A percentile compares a stretch with the other conserved stretches of the same genome.
Conservation (phyloP, 2,888 invertebrate species). For the Patella pellucida region DNA sequence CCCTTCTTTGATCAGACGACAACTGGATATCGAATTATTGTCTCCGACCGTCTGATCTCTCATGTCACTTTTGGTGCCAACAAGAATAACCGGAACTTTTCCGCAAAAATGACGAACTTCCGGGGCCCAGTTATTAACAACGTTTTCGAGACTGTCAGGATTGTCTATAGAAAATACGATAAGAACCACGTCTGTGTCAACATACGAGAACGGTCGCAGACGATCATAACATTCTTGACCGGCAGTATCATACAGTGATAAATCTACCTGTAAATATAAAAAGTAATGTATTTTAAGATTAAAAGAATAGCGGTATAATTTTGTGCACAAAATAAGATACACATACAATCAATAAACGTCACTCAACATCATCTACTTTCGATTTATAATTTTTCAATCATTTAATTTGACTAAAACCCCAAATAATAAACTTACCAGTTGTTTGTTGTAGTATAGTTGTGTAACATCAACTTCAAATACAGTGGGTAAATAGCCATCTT, state of each 20-base stretch:
- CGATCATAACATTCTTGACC: constrained; percentile 40
- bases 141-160: constrained; percentile 34
- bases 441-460: background rate
- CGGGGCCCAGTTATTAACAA: constrained; percentile 33
- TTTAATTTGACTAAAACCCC: too few species aligned
- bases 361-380: too few species aligned
- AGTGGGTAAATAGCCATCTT: constrained; percentile 21
- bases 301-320: too few species aligned
- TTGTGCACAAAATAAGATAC: too few species aligned
- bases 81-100: constrained; percentile 31
- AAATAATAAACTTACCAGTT: constrained; percentile 10
- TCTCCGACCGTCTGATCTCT: constrained; percentile 12
- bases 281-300: too few species aligned
- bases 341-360: too few species aligned
- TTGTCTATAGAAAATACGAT: constrained; percentile 35
- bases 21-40: background rate
- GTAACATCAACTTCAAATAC: constrained; percentile 23
- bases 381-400: too few species aligned
- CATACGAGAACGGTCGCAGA: constrained; percentile 35
- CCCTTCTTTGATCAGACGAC: background rate
- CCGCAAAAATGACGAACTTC: constrained; percentile 36
- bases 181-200: constrained; percentile 33
- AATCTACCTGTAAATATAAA: constrained; percentile 20
- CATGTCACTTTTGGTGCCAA: constrained; percentile 37
- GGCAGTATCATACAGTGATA: constrained; percentile 26